phyloP scores from a whole-genome alignment of 2,113 vertebrate species.

The Hydrolagus affinis region DNA sequence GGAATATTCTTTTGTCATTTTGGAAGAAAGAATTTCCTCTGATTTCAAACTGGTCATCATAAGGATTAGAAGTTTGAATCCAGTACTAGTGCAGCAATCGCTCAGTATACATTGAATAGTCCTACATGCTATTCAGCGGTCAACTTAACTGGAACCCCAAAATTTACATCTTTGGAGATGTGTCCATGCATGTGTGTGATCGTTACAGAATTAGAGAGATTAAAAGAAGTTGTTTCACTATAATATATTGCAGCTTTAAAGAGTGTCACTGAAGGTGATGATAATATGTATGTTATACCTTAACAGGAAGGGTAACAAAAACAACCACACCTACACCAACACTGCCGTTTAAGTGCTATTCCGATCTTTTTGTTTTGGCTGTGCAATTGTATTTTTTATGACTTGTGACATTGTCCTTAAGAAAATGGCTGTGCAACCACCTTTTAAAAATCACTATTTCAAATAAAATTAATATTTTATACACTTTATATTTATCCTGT shows the following conservation, averaged over 20 bases:
- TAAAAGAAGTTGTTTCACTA: constrained; percentile 6
- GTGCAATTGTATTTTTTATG: constrained; percentile 17
- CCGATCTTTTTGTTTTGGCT: background rate
- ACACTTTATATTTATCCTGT: constrained; percentile 5
- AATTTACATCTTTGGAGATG: no score
- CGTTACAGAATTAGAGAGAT: no score
- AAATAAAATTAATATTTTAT: constrained; percentile 32
- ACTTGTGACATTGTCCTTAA: background rate
- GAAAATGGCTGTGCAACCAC: constrained; percentile 1
- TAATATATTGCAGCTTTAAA: constrained; percentile 31
- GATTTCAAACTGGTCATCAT: no score
- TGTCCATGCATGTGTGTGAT: no score
- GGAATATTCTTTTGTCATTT: no score
- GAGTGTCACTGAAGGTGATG: background rate
- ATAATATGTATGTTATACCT: background rate
- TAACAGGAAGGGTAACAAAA: constrained; percentile 28
- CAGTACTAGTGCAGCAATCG: no score
- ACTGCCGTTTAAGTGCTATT: constrained; percentile 11
- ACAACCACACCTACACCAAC: background rate
- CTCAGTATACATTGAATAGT: no score
- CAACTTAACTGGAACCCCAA: no score
- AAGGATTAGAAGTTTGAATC: no score
- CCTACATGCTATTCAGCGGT: no score
- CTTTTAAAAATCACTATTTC: constrained; percentile 21
- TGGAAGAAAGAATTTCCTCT: no score